phyloP scores from a whole-genome alignment of 2,888 invertebrate genomes.

The Octonoba sinensis region DNA sequence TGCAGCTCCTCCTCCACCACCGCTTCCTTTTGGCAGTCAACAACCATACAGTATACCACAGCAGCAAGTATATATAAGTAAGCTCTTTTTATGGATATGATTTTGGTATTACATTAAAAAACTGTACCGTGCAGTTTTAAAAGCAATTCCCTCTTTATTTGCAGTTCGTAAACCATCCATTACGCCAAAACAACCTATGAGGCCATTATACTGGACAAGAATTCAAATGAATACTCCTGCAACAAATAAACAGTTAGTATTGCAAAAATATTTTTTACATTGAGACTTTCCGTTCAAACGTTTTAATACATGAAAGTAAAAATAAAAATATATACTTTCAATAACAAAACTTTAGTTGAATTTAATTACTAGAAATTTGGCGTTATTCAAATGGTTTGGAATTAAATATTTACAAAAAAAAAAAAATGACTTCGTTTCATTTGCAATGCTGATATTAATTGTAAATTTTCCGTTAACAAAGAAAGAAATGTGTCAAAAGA shows the following conservation, averaged over 20 bases:
- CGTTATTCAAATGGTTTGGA: too few relatives aligned
- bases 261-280: background rate
- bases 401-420: too few relatives aligned
- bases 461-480: too few relatives aligned
- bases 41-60: slow-evolving; percentile 70
- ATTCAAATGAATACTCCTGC: slow-evolving; percentile 74
- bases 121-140: background rate
- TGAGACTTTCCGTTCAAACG: too few relatives aligned
- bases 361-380: too few relatives aligned
- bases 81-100: background rate
- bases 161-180: slow-evolving; percentile 64
- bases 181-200: slow-evolving; percentile 89
- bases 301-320: too few relatives aligned
- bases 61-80: slow-evolving; percentile 64
- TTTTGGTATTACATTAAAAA: background rate
- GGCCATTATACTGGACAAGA: slow-evolving; percentile 95
- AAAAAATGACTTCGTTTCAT: too few relatives aligned
- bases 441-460: too few relatives aligned
- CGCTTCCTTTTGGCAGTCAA: slow-evolving; percentile 28
- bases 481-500: too few relatives aligned
- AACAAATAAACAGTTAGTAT: slow-evolving; percentile 37
- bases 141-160: background rate
- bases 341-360: too few relatives aligned
- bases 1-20: slow-evolving; percentile 13
- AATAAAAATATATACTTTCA: too few relatives aligned